Base-by-base conservation (phyloP, 2,888 invertebrate genomes). In the Zonitis immaculata region DNA sequence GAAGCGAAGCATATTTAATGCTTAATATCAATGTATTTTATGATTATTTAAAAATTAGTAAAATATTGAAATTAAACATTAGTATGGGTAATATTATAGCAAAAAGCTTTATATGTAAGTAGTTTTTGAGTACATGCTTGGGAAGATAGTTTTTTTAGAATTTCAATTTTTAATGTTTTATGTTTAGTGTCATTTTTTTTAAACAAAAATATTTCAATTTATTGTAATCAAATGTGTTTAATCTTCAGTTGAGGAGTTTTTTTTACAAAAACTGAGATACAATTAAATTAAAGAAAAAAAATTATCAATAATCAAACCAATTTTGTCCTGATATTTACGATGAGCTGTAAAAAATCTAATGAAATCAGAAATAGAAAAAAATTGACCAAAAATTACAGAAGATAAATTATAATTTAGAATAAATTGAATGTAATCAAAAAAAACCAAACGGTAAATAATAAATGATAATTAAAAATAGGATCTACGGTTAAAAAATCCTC, bases 131-230 rank as follows among this genome's bases (percentile, higher is more conserved):
- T 57, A 58, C 67, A 67, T 70, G 69, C 69, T 51, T 55, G 63
- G 63, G 66, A 61, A 64, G 61, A 59, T 68, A 57, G 67, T 69
- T 72, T 39, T n/a, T n/a, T 64, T 69, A 70, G 65, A 69, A 68
- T 61, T 60, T 65, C 63, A 61, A 67, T 70, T 70, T 72, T 71
- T 71, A 61, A 64, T 63, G 52, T 63, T 61, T 67, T 54, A 69
- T 69, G 70, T 73, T 73, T 73, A 73, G 70, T 72, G 72, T 71
- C 63, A 61, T 61, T 63, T 69, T 71, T 71, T 70, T 71, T 71
- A n/a, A 70, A 69, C 65, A 68, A 59, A 66, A 63, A 67, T 70
- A 63, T 70, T 69, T 70, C 68, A 66, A 64, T 71, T 73, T 72
- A 67, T 64, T 67, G 67, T 69, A 61, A 60, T 58, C 63, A 55